Evolutionary conservation across 2,888 invertebrate species (phyloP).

Genomic region (Harpagoxenus sublaevis): DNA sequence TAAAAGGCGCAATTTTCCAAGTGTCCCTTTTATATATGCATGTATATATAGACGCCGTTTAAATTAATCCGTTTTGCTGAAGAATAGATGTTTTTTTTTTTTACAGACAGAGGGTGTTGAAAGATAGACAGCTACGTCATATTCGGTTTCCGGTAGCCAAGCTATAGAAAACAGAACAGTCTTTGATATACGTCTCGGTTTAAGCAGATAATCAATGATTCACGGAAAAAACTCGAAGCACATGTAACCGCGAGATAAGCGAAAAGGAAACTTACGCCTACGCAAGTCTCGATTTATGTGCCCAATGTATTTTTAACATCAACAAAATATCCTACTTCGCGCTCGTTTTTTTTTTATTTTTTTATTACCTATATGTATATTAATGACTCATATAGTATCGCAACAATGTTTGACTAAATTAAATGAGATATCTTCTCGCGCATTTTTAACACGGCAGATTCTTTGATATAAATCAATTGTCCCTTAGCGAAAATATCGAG

Average conservation of each 20-base stretch:
- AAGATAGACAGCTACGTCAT: slow-evolving; percentile 41
- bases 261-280: slow-evolving; percentile 64
- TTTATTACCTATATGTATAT: neutral
- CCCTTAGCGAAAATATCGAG: neutral
- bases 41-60: neutral
- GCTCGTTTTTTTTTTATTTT: neutral
- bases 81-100: slow-evolving; percentile 6
- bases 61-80: neutral
- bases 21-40: neutral
- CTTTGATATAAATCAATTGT: neutral
- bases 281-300: slow-evolving; percentile 46
- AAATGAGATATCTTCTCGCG: neutral
- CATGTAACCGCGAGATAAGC: slow-evolving; percentile 70
- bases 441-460: neutral
- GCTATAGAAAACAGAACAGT: slow-evolving; percentile 56
- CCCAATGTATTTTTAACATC: slow-evolving; percentile 31
- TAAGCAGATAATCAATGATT: slow-evolving; percentile 72
- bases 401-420: neutral
- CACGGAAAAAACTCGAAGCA: slow-evolving; percentile 70
- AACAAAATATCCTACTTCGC: neutral
- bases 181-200: slow-evolving; percentile 58
- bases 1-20: neutral
- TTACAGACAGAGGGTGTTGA: neutral
- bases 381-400: neutral
- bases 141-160: slow-evolving; percentile 63